phyloP scores from a whole-genome alignment of 2,888 invertebrate species.

The Nephrotoma appendiculata region DNA sequence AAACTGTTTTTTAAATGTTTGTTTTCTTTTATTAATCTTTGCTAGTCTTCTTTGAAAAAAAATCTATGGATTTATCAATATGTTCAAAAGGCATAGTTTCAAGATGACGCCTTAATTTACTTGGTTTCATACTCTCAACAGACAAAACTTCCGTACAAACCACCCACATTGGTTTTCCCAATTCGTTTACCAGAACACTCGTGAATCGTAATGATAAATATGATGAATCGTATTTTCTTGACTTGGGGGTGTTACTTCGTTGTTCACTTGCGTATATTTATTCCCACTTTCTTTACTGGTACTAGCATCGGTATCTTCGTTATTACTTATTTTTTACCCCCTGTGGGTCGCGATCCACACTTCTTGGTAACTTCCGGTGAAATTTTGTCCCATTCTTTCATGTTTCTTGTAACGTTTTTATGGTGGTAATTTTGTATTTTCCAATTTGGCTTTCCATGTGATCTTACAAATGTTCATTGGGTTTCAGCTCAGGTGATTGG shows the following conservation, averaged over 20 bases:
- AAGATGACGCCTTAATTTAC: constrained; percentile 12
- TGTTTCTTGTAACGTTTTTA: too few species aligned
- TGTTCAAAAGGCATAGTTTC: constrained; percentile 13
- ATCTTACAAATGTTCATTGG: too few species aligned
- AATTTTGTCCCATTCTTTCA: too few species aligned
- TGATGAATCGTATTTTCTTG: constrained; percentile 10
- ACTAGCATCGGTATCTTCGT: too few species aligned
- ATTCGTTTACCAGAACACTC: constrained; percentile 7
- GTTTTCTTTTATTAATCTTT: constrained; percentile 11
- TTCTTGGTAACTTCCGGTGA: too few species aligned
- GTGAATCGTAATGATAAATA: constrained; percentile 13
- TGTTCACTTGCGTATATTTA: constrained; percentile 8
- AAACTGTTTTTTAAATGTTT: constrained; percentile 11
- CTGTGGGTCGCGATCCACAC: too few species aligned
- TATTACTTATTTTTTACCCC: constrained; percentile 12
- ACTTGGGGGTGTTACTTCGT: constrained; percentile 8
- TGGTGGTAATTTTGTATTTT: too few species aligned
- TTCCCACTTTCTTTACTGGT: constrained; percentile 9
- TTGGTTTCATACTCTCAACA: constrained; percentile 11
- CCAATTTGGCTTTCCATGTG: too few species aligned
- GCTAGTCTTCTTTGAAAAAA: constrained; percentile 13
- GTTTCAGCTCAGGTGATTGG: too few species aligned
- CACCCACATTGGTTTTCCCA: constrained; percentile 13
- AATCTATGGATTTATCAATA: constrained; percentile 11
- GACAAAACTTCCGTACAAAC: constrained; percentile 6